Base-by-base conservation (phyloP, 2,113 vertebrate species). In the Gobio gobio region DNA sequence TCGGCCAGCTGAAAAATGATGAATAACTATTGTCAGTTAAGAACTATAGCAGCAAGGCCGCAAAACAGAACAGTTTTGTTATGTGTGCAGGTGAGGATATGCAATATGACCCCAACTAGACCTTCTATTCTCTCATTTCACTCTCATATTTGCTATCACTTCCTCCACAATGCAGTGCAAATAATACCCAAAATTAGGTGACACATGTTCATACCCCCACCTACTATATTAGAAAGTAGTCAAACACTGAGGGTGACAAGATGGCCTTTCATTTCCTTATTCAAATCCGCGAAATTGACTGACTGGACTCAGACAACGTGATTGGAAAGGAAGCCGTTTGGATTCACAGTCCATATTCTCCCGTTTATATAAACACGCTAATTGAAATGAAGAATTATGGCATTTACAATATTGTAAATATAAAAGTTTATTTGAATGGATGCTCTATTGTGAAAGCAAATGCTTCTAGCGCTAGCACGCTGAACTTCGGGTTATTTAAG, bases 141-240 rank as follows among this genome's bases (percentile, higher is more conserved):
- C 83, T 83, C 77, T 95, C 93, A 92, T 96, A 97, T 97, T 97
- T 97, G 94, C 96, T 94, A 95, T 96, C 95, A 94, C 93, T 95
- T 95, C 95, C 91, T 94, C 92, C 92, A 92, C 94, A 91, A 95
- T 93, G 92, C 94, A 95, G 91, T 95, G 95, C 97, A 97, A 98
- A 97, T 97, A 97, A 95, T 96, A 95, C 94, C 94, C 83, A 95
- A 97, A 97, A 97, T 97, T 96, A 96, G 94, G 90, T 84, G 95
- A 96, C 94, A 95, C 94, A 95, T 94, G 94, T 95, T 95, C 94
- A 92, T 95, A 96, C 94, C 95, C 94, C 95, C 93, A 94, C 95
- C 93, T 93, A 93, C 94, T 95, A 93, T 95, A 95, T 96, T 95
- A 96, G 94, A 91, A 94, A 94, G 93, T 96, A 96, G 93, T 96